Percentiles rank a stretch among this genome's conserved stretches.
Conservation (phyloP, 2,113 vertebrate genomes). For the Erythrolamprus reginae region DNA sequence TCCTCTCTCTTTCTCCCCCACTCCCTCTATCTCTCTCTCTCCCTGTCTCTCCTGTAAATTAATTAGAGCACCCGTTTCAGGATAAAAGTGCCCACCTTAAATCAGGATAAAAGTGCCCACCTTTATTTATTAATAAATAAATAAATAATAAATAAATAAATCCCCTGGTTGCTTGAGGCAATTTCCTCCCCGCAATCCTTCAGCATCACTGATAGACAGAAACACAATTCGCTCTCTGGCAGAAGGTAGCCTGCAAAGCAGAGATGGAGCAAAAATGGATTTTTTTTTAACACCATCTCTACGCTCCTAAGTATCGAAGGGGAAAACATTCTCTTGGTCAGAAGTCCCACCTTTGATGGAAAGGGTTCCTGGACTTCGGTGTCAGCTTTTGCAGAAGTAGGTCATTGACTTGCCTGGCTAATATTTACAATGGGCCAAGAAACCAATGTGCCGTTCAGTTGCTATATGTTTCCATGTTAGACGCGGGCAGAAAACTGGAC, state of each 20-base stretch:
- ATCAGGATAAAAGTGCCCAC: no score
- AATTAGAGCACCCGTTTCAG: conserved; percentile 69
- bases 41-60: conserved; percentile 58
- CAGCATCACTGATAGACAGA: conserved; percentile 63
- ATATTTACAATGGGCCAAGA: accelerated
- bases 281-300: conserved; percentile 55
- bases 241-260: conserved; percentile 57
- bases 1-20: no score
- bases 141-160: no score
- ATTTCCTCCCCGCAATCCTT: conserved; percentile 67
- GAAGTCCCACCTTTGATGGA: background rate
- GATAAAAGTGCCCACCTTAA: conserved; percentile 60
- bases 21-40: no score
- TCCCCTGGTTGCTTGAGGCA: conserved; percentile 63
- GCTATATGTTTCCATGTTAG: background rate
- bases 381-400: accelerated
- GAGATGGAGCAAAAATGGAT: conserved; percentile 50
- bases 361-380: background rate
- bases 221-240: conserved; percentile 61
- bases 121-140: no score
- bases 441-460: accelerated
- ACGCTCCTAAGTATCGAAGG: background rate
- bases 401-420: background rate
- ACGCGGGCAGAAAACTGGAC: accelerated
- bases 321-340: background rate